A percentile compares a stretch with the other conserved stretches of the same genome.
Evolutionary conservation across 2,113 vertebrate species (phyloP).

Genomic region (Cynoglossus semilaevis): DNA sequence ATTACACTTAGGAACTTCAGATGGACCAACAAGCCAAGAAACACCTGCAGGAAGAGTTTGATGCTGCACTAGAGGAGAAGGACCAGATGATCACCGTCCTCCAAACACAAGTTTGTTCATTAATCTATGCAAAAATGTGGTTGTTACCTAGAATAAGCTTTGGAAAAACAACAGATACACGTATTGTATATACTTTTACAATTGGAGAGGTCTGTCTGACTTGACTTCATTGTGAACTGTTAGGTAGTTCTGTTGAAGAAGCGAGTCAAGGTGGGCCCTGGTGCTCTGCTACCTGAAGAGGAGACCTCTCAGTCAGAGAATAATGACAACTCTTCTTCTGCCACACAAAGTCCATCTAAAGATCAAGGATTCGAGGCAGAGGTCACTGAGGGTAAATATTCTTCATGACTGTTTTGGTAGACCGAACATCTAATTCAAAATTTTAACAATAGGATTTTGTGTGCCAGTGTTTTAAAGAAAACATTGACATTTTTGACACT

Average conservation of each 20-base stretch:
- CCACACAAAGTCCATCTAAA: conserved; percentile 62
- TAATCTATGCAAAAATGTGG: too few relatives aligned
- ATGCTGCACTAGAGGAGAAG: conserved; percentile 92
- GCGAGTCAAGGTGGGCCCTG: conserved; percentile 73
- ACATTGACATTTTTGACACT: too few relatives aligned
- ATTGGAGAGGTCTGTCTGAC: background rate
- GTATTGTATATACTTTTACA: background rate
- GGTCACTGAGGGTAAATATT: conserved; percentile 54
- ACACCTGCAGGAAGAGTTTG: conserved; percentile 97
- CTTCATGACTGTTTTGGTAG: too few relatives aligned
- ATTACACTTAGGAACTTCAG: conserved; percentile 85
- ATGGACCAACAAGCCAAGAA: conserved; percentile 98
- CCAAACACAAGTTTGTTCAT: conserved; percentile 85
- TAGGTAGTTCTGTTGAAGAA: conserved; percentile 91
- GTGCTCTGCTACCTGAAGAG: conserved; percentile 58
- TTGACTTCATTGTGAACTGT: conserved; percentile 5
- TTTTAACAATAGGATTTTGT: too few relatives aligned
- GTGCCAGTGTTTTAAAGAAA: too few relatives aligned
- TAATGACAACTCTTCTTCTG: conserved; percentile 44
- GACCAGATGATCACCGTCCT: conserved; percentile 95
- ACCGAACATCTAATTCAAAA: too few relatives aligned
- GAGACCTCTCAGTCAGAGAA: conserved; percentile 45
- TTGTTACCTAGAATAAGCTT: background rate
- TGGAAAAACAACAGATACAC: background rate
- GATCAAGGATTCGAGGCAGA: conserved; percentile 58